phyloP scores from a whole-genome alignment of 1,140 invertebrate genomes.

The Trachymyrmex cornetzi region DNA sequence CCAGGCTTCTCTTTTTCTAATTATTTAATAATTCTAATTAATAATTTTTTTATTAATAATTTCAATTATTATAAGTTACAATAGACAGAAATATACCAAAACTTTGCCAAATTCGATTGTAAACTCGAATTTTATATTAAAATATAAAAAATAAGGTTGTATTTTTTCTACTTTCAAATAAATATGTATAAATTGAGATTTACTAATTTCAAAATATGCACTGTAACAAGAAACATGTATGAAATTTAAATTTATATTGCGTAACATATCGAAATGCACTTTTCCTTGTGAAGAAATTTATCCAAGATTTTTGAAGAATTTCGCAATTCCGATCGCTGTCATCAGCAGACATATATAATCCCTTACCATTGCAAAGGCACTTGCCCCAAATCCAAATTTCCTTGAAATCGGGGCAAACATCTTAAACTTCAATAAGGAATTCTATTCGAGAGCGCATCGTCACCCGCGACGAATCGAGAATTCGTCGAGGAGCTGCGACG shows the following conservation, averaged over 20 bases:
- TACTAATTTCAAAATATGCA: neutral
- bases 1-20: neutral
- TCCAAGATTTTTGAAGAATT: neutral
- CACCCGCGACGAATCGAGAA: neutral
- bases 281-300: neutral
- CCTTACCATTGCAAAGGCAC: neutral
- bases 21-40: neutral
- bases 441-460: neutral
- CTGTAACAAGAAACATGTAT: neutral
- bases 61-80: neutral
- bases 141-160: neutral
- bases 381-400: slow-evolving; percentile 27
- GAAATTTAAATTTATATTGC: neutral
- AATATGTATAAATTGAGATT: neutral
- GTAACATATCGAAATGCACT: neutral
- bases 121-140: neutral
- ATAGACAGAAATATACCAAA: neutral
- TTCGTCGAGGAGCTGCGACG: neutral
- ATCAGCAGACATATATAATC: neutral
- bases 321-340: neutral
- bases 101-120: neutral
- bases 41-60: neutral
- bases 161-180: neutral
- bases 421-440: slow-evolving; percentile 24
- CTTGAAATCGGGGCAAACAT: slow-evolving; percentile 4